Base-by-base conservation (phyloP, 2,113 vertebrate genomes). In the Oostethus manadensis region DNA sequence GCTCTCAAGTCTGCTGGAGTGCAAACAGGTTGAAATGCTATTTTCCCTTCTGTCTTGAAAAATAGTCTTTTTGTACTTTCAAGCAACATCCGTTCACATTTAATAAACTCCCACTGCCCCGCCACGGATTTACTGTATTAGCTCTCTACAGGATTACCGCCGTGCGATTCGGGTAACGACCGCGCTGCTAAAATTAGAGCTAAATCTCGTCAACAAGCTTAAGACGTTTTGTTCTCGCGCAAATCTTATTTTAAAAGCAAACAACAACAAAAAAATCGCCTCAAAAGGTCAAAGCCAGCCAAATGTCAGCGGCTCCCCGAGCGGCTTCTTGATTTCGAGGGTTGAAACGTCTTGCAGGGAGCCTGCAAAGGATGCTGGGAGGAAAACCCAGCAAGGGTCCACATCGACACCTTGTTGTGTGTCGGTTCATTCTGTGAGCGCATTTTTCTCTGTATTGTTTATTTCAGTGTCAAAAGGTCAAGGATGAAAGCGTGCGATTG, bases 251-350 rank as follows among this genome's bases (percentile, higher is more conserved):
- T 23, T 50, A 23, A 23, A 50, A 50, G n/a, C n/a, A 54, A 54
- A 54, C 1, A 18, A 58, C 18, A 60, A 57, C 58, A 11, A 60
- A 65, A 49, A 57, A 48, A 5, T n/a, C 35, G 3, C 44, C 53
- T 68, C 29, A 63, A 74, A 80, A 75, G 73, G 68, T 83, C 73
- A 59, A 48, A 29, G 60, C 62, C 16, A 16, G n/a, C 57, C 10
- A 76, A 83, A 84, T 84, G 80, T 80, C 78, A 71, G 16, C 55
- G 60, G 67, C 66, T 75, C 78, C 73, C 71, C 65, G 44, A 66
- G 76, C 6, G 57, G 18, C 62, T 33, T 40, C 45, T 42, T 71
- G 77, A 84, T 83, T 78, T 80, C 76, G 78, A 74, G 68, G 72
- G 71, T 80, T 64, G 62, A 66, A 69, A 35, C 29, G 75, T 60